Evolutionary conservation across 2,888 invertebrate genomes (phyloP).

Genomic region (Entomobrya proxima): DNA sequence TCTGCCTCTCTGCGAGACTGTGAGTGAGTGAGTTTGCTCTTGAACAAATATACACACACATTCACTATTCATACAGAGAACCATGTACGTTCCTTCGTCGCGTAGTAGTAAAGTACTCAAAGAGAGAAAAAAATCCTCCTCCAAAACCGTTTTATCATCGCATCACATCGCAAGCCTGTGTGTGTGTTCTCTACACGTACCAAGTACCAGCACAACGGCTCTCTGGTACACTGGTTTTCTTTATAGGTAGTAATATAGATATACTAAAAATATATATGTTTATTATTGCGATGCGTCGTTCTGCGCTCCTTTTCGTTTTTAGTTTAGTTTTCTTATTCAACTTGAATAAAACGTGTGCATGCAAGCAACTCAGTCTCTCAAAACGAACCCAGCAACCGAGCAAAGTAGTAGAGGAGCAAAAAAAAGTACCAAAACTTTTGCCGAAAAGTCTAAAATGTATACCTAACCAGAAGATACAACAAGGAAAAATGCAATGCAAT

Average conservation of each 20-base stretch:
- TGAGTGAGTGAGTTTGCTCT: neutral
- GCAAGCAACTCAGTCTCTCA: constrained; percentile 18
- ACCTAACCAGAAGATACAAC: neutral
- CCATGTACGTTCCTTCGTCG: neutral
- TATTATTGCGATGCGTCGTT: constrained; percentile 17
- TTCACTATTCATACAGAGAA: neutral
- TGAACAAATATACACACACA: neutral
- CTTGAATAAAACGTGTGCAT: constrained; percentile 36
- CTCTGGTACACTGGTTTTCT: constrained; percentile 8
- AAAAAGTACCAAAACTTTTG: neutral
- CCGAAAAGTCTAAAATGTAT: neutral
- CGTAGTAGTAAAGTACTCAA: neutral
- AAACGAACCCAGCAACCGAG: constrained; percentile 22
- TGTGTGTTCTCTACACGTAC: too few species aligned
- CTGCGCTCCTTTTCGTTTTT: neutral
- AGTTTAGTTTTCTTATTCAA: neutral
- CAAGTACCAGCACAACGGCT: too few species aligned
- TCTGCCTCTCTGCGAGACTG: neutral
- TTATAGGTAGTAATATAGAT: neutral
- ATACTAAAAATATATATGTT: neutral
- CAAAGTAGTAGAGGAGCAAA: neutral
- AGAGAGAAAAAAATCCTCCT: too few species aligned
- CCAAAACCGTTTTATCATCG: too few species aligned
- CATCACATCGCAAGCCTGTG: too few species aligned
- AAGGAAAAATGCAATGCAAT: neutral